Evolutionary conservation across 2,797 vertebrate species (phyloP).

Genomic region (Etheostoma nigrum): DNA sequence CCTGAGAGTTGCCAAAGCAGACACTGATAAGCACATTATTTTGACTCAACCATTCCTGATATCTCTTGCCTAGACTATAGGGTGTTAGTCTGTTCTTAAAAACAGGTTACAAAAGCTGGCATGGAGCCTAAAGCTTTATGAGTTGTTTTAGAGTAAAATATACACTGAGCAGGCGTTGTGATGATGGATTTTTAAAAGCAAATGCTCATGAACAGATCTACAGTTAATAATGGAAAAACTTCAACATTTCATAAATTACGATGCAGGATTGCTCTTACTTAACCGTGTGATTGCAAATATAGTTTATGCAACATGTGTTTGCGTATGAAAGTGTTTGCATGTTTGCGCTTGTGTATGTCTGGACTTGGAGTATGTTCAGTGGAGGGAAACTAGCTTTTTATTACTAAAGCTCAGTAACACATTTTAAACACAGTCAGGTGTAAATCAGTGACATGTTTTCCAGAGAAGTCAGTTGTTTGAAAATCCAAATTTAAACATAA

Average conservation of each 20-base stretch:
- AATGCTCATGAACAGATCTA: slow-evolving; percentile 14
- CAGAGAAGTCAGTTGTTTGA: not conserved
- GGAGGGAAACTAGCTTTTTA: not conserved
- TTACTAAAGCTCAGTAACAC: not conserved
- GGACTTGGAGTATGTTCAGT: not conserved
- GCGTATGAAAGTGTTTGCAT: slow-evolving; percentile 16
- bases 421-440: not conserved
- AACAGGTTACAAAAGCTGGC: slow-evolving; percentile 33
- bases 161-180: slow-evolving; percentile 24
- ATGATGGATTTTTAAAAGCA: slow-evolving; percentile 24
- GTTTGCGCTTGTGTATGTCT: slow-evolving; percentile 28
- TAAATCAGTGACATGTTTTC: not conserved
- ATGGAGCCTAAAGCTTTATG: slow-evolving; percentile 26
- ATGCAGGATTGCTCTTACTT: slow-evolving; percentile 5
- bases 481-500: not conserved
- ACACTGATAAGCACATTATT: slow-evolving; percentile 51
- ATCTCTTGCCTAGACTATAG: slow-evolving; percentile 16
- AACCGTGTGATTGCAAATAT: slow-evolving; percentile 27
- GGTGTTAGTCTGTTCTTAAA: slow-evolving; percentile 33
- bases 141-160: slow-evolving; percentile 40
- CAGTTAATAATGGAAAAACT: not conserved
- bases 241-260: slow-evolving; percentile 16
- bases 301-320: slow-evolving; percentile 17
- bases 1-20: slow-evolving; percentile 38
- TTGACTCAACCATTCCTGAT: slow-evolving; percentile 27